Conservation (phyloP, 2,888 invertebrate species). For the Clitarchus hookeri region DNA sequence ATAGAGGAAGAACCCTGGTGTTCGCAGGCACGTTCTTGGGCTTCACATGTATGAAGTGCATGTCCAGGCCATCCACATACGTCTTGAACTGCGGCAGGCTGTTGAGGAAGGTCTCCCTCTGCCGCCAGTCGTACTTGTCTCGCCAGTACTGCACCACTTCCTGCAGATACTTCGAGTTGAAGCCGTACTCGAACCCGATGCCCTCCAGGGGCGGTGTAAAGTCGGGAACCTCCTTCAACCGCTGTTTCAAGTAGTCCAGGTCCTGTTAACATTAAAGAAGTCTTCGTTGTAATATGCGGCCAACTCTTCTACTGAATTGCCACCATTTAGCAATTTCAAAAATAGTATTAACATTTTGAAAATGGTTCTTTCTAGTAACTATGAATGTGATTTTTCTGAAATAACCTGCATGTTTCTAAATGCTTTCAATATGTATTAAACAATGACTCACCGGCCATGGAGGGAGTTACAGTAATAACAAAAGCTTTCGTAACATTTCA, state of each 20-base stretch:
- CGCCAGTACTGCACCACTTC: conserved; percentile 79
- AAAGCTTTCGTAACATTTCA: too few relatives aligned
- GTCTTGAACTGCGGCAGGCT: conserved; percentile 56
- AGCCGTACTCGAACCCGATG: conserved; percentile 52
- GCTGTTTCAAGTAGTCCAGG: conserved; percentile 63
- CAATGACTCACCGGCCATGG: too few relatives aligned
- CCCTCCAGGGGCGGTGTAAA: conserved; percentile 63
- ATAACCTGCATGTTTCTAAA: too few relatives aligned
- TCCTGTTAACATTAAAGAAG: conserved; percentile 54
- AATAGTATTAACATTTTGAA: too few relatives aligned
- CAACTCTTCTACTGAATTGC: not conserved
- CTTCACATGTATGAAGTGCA: conserved; percentile 76
- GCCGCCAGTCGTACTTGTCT: conserved; percentile 72
- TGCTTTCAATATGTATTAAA: too few relatives aligned
- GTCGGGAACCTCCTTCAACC: conserved; percentile 55
- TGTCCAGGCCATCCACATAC: conserved; percentile 66
- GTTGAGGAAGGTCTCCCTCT: conserved; percentile 69
- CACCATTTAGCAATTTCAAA: too few relatives aligned
- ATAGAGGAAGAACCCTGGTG: conserved; percentile 64
- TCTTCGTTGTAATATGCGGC: not conserved
- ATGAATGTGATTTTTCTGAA: too few relatives aligned
- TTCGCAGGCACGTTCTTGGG: conserved; percentile 58
- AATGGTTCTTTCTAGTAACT: too few relatives aligned
- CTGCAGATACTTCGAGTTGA: conserved; percentile 70
- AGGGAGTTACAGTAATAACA: too few relatives aligned